phyloP scores from a whole-genome alignment of 2,797 vertebrate species.

The Argentina silus region DNA sequence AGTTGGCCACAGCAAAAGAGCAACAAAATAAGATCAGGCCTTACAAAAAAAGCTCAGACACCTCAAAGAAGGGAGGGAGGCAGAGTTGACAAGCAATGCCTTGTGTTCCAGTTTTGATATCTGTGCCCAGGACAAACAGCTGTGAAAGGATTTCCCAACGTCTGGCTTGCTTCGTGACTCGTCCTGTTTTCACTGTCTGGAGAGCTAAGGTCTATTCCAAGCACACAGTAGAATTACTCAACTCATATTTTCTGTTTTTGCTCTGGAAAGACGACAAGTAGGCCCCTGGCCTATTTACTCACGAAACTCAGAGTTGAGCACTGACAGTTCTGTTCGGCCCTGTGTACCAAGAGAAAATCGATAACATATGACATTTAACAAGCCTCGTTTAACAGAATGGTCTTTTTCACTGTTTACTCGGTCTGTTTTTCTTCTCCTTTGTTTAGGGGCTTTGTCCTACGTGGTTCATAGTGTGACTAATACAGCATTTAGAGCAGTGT shows the following conservation, averaged over 20 bases:
- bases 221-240: background rate
- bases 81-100: background rate
- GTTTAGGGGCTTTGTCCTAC: background rate
- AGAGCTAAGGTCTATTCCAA: background rate
- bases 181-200: background rate
- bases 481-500: background rate
- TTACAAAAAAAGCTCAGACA: background rate
- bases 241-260: background rate
- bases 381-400: background rate
- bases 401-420: background rate
- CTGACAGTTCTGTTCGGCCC: background rate
- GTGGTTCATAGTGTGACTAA: background rate
- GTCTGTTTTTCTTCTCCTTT: background rate
- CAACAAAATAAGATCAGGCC: slow-evolving; percentile 11
- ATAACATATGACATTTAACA: background rate
- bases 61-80: slow-evolving; percentile 3
- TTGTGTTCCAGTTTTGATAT: slow-evolving; percentile 15
- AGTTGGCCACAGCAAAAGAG: slow-evolving; percentile 39
- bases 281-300: background rate
- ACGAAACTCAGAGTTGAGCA: background rate
- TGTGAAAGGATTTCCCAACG: background rate
- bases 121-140: slow-evolving; percentile 13
- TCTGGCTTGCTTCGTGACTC: background rate
- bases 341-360: background rate
- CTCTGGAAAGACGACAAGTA: background rate